Conservation (phyloP, 2,888 invertebrate species). For the Portevinia maculata region DNA sequence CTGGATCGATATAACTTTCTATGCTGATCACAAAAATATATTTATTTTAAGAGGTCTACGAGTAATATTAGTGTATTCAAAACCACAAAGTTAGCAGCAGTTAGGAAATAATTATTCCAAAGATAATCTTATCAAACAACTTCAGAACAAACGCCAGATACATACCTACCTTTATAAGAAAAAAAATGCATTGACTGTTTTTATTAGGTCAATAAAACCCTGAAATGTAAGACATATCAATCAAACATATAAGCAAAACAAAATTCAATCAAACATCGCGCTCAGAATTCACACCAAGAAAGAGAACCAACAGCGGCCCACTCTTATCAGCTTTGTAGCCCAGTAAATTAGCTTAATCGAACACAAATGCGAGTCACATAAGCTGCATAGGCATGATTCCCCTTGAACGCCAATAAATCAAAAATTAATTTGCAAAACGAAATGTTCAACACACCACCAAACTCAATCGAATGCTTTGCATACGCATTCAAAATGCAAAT, state of each 20-base stretch:
- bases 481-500: conserved; percentile 8
- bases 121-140: no score
- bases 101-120: no score
- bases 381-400: conserved; percentile 19
- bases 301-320: neutral
- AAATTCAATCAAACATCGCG: conserved; percentile 13
- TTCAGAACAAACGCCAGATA: neutral
- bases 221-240: conserved; percentile 28
- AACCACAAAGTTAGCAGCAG: no score
- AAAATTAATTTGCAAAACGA: conserved; percentile 57
- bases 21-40: no score
- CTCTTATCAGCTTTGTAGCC: conserved; percentile 20
- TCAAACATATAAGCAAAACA: conserved; percentile 9
- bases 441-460: conserved; percentile 38
- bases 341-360: neutral
- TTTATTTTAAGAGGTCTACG: no score
- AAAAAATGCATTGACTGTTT: neutral
- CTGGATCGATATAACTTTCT: no score
- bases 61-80: no score
- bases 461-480: neutral
- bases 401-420: conserved; percentile 64
- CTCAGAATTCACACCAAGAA: neutral
- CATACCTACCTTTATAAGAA: neutral
- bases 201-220: conserved; percentile 42
- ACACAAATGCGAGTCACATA: neutral